Evolutionary conservation across 2,888 invertebrate genomes (phyloP).

Genomic region (Megaustenia siamemsis): DNA sequence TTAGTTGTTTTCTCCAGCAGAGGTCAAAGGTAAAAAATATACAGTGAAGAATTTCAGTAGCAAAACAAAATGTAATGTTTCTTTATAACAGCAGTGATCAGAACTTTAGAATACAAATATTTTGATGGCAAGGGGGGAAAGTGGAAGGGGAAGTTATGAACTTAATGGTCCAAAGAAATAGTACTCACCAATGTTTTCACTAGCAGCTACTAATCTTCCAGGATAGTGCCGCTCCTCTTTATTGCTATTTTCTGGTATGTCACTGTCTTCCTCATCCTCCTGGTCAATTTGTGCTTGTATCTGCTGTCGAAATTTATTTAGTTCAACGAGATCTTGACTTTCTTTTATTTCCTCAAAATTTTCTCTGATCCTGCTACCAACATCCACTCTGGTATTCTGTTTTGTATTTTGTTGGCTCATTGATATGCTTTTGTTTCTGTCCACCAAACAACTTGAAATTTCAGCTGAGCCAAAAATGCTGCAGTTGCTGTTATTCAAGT

Average conservation of each 20-base stretch:
- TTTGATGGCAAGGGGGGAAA: too few species aligned
- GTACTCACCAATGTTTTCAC: neutral
- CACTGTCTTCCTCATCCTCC: slow-evolving; percentile 27
- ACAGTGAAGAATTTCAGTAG: too few species aligned
- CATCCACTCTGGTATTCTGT: slow-evolving; percentile 25
- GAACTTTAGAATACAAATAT: too few species aligned
- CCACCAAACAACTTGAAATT: neutral
- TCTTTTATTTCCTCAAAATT: slow-evolving; percentile 39
- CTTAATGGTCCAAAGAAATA: neutral
- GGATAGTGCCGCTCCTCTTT: neutral
- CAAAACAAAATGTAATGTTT: too few species aligned
- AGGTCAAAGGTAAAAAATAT: too few species aligned
- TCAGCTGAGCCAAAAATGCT: neutral
- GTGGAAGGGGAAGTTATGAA: too few species aligned
- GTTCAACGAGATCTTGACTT: slow-evolving; percentile 37
- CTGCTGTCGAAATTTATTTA: slow-evolving; percentile 34
- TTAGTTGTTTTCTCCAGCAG: too few species aligned
- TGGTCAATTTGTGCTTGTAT: slow-evolving; percentile 45
- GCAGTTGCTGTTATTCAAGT: neutral
- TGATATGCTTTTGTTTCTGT: neutral
- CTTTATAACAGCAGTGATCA: too few species aligned
- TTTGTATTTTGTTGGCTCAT: neutral
- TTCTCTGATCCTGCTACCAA: slow-evolving; percentile 28
- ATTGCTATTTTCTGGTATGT: neutral
- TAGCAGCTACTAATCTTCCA: neutral